phyloP scores from a whole-genome alignment of 2,888 invertebrate genomes.

The Pristionchus exspectatus region DNA sequence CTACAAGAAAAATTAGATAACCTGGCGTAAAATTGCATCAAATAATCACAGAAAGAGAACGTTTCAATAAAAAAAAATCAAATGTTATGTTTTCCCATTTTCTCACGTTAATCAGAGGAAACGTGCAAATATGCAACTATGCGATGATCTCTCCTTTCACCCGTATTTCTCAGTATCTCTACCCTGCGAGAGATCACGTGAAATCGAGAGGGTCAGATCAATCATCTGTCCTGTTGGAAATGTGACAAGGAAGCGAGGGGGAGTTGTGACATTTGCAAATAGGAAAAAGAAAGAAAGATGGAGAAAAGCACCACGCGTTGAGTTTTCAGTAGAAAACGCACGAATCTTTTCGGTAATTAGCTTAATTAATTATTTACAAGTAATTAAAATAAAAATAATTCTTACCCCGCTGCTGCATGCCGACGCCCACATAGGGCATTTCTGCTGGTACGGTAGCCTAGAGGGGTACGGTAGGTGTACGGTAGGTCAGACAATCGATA shows the following conservation, averaged over 20 bases:
- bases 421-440: constrained; percentile 31
- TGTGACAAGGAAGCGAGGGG: constrained; percentile 1
- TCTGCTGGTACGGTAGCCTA: background rate
- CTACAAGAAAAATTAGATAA: no score
- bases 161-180: background rate
- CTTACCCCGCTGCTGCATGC: constrained; percentile 37
- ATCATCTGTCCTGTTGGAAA: background rate
- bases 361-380: background rate
- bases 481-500: background rate
- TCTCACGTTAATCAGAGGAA: background rate
- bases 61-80: no score
- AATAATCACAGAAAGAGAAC: no score
- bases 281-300: background rate
- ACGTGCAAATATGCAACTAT: no score
- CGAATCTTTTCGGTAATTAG: background rate
- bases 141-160: background rate
- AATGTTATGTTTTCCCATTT: background rate
- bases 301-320: background rate
- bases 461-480: background rate
- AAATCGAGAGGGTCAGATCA: background rate
- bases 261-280: constrained; percentile 18
- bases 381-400: background rate
- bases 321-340: background rate
- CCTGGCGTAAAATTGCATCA: no score
- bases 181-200: background rate